A percentile compares a stretch with the other conserved stretches of the same genome.
Evolutionary conservation across 2,888 invertebrate genomes (phyloP).

Genomic region (Drosophila cracens): DNA sequence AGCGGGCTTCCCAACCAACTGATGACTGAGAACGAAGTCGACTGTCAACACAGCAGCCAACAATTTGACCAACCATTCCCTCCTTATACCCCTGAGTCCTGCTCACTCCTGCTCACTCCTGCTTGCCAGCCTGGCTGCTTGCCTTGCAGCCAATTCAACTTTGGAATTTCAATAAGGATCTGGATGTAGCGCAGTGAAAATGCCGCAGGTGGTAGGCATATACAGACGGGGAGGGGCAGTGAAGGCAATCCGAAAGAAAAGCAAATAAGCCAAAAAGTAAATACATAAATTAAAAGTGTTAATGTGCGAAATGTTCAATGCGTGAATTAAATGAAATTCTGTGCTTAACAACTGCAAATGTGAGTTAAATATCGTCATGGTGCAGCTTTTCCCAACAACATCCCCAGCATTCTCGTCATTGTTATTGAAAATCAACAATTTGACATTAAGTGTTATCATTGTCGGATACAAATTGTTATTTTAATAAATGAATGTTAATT

Average conservation of each 20-base stretch:
- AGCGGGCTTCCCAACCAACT: constrained; percentile 24
- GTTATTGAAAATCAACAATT: constrained; percentile 30
- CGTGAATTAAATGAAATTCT: constrained; percentile 59
- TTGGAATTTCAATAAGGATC: constrained; percentile 78
- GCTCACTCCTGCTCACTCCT: neutral
- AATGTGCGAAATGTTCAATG: constrained; percentile 73
- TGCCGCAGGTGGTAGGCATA: constrained; percentile 73
- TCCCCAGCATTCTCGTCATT: neutral
- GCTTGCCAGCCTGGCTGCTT: constrained; percentile 13
- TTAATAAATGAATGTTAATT: neutral
- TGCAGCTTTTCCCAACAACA: neutral
- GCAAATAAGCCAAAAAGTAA: constrained; percentile 76
- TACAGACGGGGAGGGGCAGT: constrained; percentile 7
- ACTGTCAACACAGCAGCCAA: constrained; percentile 60
- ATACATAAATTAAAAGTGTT: constrained; percentile 80
- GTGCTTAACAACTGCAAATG: constrained; percentile 50
- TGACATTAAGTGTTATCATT: neutral
- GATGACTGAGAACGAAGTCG: constrained; percentile 57
- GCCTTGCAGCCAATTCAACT: constrained; percentile 77
- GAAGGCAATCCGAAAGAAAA: constrained; percentile 32
- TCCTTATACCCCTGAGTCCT: neutral
- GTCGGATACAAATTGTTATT: neutral
- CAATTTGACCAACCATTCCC: constrained; percentile 33
- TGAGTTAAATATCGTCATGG: constrained; percentile 14
- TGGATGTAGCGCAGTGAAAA: constrained; percentile 33